A percentile compares a stretch with the other conserved stretches of the same genome.
Evolutionary conservation across 1,140 invertebrate species (phyloP).

Genomic region (Brachionus sp.): DNA sequence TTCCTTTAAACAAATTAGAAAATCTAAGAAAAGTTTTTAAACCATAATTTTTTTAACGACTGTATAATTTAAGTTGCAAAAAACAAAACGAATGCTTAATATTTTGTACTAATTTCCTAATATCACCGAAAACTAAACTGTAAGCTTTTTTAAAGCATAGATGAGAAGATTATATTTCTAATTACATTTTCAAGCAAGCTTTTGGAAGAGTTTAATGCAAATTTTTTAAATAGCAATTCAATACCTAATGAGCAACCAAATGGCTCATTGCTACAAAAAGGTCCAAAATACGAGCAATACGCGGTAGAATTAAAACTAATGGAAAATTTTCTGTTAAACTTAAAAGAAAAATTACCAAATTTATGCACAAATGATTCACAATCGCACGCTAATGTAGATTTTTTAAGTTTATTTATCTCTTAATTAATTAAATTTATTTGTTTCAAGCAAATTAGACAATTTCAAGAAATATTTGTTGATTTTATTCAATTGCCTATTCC

Average conservation of each 20-base stretch:
- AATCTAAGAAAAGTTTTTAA: not conserved
- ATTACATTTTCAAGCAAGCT: not conserved
- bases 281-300: not conserved
- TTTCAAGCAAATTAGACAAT: conserved; percentile 27
- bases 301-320: not conserved
- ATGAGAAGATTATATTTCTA: not conserved
- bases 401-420: not conserved
- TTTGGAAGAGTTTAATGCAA: not conserved
- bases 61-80: not conserved
- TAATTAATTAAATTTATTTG: not conserved
- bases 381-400: not conserved
- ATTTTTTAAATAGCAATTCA: not conserved
- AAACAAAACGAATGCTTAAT: conserved; percentile 26
- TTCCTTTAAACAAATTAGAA: not conserved
- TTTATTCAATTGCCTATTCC: conserved; percentile 37
- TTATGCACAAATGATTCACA: not conserved
- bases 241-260: not conserved
- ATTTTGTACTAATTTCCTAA: conserved; percentile 16
- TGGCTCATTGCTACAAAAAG: not conserved
- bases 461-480: conserved; percentile 36
- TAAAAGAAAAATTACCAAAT: not conserved
- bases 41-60: not conserved
- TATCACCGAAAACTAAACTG: not conserved
- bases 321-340: conserved; percentile 5
- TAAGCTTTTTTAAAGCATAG: not conserved